Percentiles rank a stretch among this genome's conserved stretches.
Evolutionary conservation across 2,888 invertebrate genomes (phyloP).

Genomic region (Meteorus cinctellus): DNA sequence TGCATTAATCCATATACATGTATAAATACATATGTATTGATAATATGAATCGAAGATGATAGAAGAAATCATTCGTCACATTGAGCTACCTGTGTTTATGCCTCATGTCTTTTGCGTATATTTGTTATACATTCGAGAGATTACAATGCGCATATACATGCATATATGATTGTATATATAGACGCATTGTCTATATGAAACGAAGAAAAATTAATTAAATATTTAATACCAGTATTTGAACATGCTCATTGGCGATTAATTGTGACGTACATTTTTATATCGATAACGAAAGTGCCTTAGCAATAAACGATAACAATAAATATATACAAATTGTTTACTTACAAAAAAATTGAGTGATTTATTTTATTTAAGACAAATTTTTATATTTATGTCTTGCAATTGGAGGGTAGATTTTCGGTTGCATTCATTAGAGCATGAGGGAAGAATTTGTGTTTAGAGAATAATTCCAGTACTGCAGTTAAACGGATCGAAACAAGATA

Average conservation of each 20-base stretch:
- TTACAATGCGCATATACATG: slow-evolving; percentile 22
- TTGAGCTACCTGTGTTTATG: neutral
- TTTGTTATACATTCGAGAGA: slow-evolving; percentile 26
- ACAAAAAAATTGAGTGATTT: slow-evolving; percentile 53
- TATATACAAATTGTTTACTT: slow-evolving; percentile 70
- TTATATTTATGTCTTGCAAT: no score
- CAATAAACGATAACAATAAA: slow-evolving; percentile 71
- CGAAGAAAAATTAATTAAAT: slow-evolving; percentile 65
- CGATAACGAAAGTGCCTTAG: slow-evolving; percentile 71
- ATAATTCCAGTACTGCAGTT: no score
- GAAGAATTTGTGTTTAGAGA: no score
- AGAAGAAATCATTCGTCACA: neutral
- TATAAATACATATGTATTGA: neutral
- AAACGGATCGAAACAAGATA: no score
- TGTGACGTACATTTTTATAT: slow-evolving; percentile 72
- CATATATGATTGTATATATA: slow-evolving; percentile 37
- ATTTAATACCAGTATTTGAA: slow-evolving; percentile 72
- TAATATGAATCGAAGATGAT: neutral
- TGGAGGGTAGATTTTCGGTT: no score
- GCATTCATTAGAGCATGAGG: no score
- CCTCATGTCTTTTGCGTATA: slow-evolving; percentile 26
- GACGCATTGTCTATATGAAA: slow-evolving; percentile 38
- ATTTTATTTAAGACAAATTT: neutral
- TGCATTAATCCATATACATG: no score
- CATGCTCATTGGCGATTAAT: slow-evolving; percentile 71